These are phyloP conservation scores for Anguilla pacifica DNA, from an alignment of 2,797 vertebrate species.

Conservation along the genomic window DNA sequence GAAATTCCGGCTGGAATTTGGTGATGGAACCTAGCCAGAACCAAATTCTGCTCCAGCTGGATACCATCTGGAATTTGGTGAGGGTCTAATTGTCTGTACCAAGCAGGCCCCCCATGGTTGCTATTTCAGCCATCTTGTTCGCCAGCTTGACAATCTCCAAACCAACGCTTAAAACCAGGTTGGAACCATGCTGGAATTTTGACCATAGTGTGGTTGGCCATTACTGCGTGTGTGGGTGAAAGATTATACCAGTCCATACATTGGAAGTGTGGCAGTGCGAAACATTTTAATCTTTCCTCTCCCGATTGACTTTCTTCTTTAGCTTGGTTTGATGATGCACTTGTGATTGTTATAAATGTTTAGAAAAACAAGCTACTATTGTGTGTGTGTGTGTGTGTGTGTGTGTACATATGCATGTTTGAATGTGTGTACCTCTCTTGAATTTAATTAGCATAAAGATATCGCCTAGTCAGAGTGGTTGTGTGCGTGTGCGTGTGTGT, in stretches of 20 bases:
- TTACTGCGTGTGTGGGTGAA: background rate
- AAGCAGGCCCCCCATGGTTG: too few species aligned
- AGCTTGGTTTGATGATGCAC: background rate
- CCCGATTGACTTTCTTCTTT: background rate
- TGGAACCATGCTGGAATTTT: too few species aligned
- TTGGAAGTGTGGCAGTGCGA: background rate
- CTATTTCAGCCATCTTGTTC: too few species aligned
- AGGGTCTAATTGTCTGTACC: too few species aligned
- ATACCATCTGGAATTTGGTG: too few species aligned
- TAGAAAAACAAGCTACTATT: slow-evolving; percentile 36
- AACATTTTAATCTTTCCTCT: background rate
- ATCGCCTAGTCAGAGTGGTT: background rate
- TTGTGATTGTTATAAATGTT: slow-evolving; percentile 16
- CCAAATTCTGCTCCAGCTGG: too few species aligned
- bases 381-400: slow-evolving; percentile 29
- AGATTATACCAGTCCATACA: background rate
- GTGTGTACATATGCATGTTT: background rate
- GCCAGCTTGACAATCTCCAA: too few species aligned
- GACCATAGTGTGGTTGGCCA: background rate
- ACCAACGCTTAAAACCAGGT: too few species aligned
- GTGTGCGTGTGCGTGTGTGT: slow-evolving; percentile 36
- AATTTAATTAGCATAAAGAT: background rate
- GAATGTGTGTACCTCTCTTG: background rate
- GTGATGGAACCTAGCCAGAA: too few species aligned
- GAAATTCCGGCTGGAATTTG: too few species aligned